These are phyloP conservation scores for Gymnocypris eckloni DNA, from an alignment of 2,797 vertebrate species.

Conservation along the genomic window DNA sequence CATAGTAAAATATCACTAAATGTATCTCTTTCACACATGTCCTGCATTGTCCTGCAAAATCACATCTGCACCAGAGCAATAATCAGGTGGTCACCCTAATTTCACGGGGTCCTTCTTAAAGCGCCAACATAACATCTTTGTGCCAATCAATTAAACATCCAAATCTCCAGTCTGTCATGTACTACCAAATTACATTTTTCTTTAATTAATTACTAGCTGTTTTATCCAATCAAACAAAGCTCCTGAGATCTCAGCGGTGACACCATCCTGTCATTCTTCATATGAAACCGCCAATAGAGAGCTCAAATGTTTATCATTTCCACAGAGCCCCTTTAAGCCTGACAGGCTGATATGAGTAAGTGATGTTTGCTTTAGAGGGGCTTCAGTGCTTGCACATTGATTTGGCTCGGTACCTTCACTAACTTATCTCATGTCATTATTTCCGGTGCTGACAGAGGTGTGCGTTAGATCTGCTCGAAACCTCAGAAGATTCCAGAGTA, in stretches of 20 bases:
- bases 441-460: slow-evolving; percentile 44
- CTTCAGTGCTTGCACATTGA: slow-evolving; percentile 44
- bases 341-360: slow-evolving; percentile 26
- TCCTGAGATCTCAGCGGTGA: slow-evolving; percentile 8
- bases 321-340: slow-evolving; percentile 20
- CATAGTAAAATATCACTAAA: background rate
- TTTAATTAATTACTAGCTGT: slow-evolving; percentile 55
- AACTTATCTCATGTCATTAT: slow-evolving; percentile 54
- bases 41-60: background rate
- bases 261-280: slow-evolving; percentile 20
- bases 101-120: background rate
- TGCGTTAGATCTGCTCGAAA: slow-evolving; percentile 42
- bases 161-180: slow-evolving; percentile 38
- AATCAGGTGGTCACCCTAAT: background rate
- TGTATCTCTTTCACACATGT: background rate
- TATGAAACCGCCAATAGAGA: slow-evolving; percentile 8
- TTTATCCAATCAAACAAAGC: slow-evolving; percentile 61
- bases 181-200: slow-evolving; percentile 52
- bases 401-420: slow-evolving; percentile 37
- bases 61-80: background rate
- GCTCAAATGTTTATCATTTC: slow-evolving; percentile 41
- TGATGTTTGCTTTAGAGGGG: slow-evolving; percentile 19
- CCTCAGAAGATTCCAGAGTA: slow-evolving; percentile 49
- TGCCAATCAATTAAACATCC: slow-evolving; percentile 20
- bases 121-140: background rate